Conservation (phyloP, 2,888 invertebrate species). For the Andrena minutula region DNA sequence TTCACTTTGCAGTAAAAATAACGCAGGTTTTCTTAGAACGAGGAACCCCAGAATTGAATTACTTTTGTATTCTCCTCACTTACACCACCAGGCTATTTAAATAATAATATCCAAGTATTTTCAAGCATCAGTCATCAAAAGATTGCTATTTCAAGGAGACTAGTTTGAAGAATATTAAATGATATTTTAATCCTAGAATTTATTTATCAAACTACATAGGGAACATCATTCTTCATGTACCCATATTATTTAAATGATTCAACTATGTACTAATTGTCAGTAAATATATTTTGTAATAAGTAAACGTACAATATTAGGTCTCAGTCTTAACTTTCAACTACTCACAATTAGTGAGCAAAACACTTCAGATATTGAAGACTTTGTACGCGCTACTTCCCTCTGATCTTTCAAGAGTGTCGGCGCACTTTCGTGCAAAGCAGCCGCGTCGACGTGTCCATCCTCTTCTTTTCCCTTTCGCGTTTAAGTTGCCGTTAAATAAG, state of each 20-base stretch:
- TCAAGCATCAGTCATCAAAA: too few species aligned
- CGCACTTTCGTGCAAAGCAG: conserved; percentile 12
- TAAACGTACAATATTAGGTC: neutral
- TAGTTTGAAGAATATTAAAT: too few species aligned
- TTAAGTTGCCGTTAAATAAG: conserved; percentile 53
- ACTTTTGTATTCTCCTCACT: too few species aligned
- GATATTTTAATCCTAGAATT: too few species aligned
- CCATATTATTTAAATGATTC: neutral
- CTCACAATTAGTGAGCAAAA: conserved; percentile 7
- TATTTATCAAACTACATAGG: too few species aligned
- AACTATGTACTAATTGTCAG: neutral
- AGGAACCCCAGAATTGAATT: too few species aligned
- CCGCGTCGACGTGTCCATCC: conserved; percentile 24
- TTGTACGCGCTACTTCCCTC: conserved; percentile 21
- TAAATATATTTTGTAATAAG: neutral
- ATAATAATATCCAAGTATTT: too few species aligned
- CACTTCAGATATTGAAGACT: neutral
- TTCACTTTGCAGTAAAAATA: too few species aligned
- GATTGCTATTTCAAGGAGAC: too few species aligned
- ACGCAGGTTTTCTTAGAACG: too few species aligned
- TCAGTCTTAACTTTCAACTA: neutral
- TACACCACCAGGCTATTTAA: too few species aligned
- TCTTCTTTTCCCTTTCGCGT: conserved; percentile 41
- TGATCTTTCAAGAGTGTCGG: conserved; percentile 20
- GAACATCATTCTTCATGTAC: too few species aligned